Evolutionary conservation across 1,140 invertebrate genomes (phyloP), one percentile per base, ranked within the genome.

Genomic region (Heliconius hermathena): DNA sequence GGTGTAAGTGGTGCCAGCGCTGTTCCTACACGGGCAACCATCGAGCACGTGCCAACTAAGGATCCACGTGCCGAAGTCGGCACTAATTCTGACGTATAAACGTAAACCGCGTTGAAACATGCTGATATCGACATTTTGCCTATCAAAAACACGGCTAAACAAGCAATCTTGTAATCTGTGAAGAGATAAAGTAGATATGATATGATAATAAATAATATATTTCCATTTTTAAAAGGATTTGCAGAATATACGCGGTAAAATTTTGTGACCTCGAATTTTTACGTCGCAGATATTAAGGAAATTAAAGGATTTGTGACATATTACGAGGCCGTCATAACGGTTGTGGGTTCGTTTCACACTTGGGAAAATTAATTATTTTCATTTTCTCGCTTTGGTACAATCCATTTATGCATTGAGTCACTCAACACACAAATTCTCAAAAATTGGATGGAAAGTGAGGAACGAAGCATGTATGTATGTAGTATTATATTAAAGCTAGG

Each of bases 101-200:
- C 73, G 13, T 82, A 79, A 18, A 83, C 73, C 1, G 80, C 73
- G 18, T 77, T 83, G 71, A 81, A 83, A 46, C 77, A 81, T 6
- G 77, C 81, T 3, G 82, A 77, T 71, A 80, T 79, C 3, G 76
- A 74, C 66, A 78, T 76, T 70, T 83, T 83, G 20, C 82, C 81
- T 2, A 81, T 26, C 41, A 83, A 54, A n/a, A 81, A 83, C 13
- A 83, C 52, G 8, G 70, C 26, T 22, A 78, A 46, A n/a, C 77
- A 71, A 1, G 71, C 29, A 36, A 60, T 74, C 26, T 75, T 71
- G 71, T 80, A 71, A 71, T 78, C 82, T 83, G 70, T 38, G 60
- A 76, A 46, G 49, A 26, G 13, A 52, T 41, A 18, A 13, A 66
- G 29, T 29, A 52, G 18, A 6, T 29, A 66, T 16, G 60, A 66